Evolutionary conservation across 2,888 invertebrate species (phyloP).

Genomic region (Tiliacea citrago): DNA sequence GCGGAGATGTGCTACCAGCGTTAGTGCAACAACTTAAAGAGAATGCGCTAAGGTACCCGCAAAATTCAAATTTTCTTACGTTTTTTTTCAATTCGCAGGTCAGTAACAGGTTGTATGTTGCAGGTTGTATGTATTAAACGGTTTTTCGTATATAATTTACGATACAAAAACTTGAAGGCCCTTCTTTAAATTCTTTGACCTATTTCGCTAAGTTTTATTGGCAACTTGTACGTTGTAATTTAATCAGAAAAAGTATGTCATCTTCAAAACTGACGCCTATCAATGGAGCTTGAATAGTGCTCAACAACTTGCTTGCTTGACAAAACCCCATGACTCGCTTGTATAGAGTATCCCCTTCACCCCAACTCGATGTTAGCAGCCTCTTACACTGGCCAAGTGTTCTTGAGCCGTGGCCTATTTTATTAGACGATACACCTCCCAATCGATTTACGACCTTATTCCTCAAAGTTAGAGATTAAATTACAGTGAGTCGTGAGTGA

Average conservation of each 20-base stretch:
- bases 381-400: conserved; percentile 69
- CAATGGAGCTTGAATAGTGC: conserved; percentile 47
- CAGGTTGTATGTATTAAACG: too few relatives aligned
- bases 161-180: not conserved
- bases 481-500: conserved; percentile 22
- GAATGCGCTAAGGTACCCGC: too few relatives aligned
- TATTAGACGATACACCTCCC: conserved; percentile 64
- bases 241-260: conserved; percentile 23
- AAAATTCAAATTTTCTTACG: too few relatives aligned
- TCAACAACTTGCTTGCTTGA: conserved; percentile 64
- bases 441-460: conserved; percentile 67
- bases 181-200: not conserved
- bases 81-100: too few relatives aligned
- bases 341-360: conserved; percentile 74
- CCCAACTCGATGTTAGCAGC: conserved; percentile 72
- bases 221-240: not conserved
- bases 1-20: too few relatives aligned
- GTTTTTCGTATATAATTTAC: not conserved
- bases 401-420: conserved; percentile 78
- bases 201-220: not conserved
- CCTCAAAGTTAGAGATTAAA: conserved; percentile 46
- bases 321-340: conserved; percentile 76
- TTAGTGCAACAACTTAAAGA: too few relatives aligned
- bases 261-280: conserved; percentile 37
- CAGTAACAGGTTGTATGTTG: too few relatives aligned